Conservation (phyloP, 2,888 invertebrate species). For the Troilus luridus region DNA sequence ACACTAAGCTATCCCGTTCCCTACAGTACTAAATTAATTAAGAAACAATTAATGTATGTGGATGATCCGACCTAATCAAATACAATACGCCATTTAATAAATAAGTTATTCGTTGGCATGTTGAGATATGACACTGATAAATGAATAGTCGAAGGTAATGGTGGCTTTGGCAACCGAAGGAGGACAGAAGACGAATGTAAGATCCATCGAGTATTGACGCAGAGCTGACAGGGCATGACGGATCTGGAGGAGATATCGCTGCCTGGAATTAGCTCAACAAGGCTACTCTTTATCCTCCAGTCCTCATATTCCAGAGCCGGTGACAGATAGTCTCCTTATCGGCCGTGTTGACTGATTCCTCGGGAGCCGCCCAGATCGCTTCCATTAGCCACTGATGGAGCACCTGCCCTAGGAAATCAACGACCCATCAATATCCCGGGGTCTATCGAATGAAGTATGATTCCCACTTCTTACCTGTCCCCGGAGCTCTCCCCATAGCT, state of each 20-base stretch:
- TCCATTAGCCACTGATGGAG: slow-evolving; percentile 44
- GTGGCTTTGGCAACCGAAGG: background rate
- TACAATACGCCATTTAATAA: background rate
- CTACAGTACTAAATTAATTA: too few species aligned
- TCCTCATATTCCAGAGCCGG: slow-evolving; percentile 37
- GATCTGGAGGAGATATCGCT: slow-evolving; percentile 28
- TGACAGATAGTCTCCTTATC: slow-evolving; percentile 24
- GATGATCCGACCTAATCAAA: background rate
- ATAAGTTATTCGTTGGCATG: background rate
- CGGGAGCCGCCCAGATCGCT: slow-evolving; percentile 23
- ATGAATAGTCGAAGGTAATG: background rate
- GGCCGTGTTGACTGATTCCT: slow-evolving; percentile 11
- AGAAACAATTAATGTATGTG: background rate
- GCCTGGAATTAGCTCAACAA: slow-evolving; percentile 28
- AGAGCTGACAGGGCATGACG: slow-evolving; percentile 24
- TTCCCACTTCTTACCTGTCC: slow-evolving; percentile 46
- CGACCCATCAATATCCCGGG: slow-evolving; percentile 42
- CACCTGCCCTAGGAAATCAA: slow-evolving; percentile 42
- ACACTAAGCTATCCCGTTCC: too few species aligned
- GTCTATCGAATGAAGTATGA: slow-evolving; percentile 34
- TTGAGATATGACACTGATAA: background rate
- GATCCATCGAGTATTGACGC: slow-evolving; percentile 28
- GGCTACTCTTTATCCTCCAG: slow-evolving; percentile 30
- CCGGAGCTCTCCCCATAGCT: background rate
- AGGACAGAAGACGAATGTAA: slow-evolving; percentile 31